Base-by-base conservation (phyloP, 2,113 vertebrate species). In the Oncorhynchus keta region DNA sequence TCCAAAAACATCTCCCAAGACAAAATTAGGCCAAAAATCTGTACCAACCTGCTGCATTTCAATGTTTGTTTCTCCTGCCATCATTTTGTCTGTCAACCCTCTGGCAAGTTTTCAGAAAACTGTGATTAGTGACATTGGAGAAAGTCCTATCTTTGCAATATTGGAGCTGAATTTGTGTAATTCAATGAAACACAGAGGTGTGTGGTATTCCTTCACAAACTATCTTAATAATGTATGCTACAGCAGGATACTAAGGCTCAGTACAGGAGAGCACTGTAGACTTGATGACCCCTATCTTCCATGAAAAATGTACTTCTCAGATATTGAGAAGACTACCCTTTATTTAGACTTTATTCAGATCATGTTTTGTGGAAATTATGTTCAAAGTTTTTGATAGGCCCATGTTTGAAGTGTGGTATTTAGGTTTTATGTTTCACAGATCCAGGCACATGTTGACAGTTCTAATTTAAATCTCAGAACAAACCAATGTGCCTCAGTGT, bases 221-320 rank as follows among this genome's bases (percentile, higher is more conserved):
- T 83, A 78, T 67, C 78, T 93, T 86, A 93, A 93, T 94, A 90
- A 93, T 93, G 85, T 51, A 93, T 91, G 85, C 64, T 62, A 77
- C 83, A 81, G 83, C 85, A 83, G 73, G 83, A 89, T 82, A 90
- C 79, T 74, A 88, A 81, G 86, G 80, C 86, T 82, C 84, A 83
- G 86, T 80, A 85, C 83, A 84, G 84, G 85, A 91, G 89, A 92
- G 93, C 92, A 91, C 89, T 87, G 79, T 87, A 84, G 83, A 86
- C 90, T 84, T 72, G 45, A 84, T 90, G 85, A 92, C 90, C 90
- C 88, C 85, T 24, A 59, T 11, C 86, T 88, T 89, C 91, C 89
- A 92, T 93, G 86, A 93, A 93, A 93, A 86, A 93, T 92, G 83
- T 88, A 94, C 75, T 64, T 74, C 16, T 70, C 81, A 86, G 90